Base-by-base conservation (phyloP, 2,113 vertebrate genomes). In the Mormyrus iriodes region DNA sequence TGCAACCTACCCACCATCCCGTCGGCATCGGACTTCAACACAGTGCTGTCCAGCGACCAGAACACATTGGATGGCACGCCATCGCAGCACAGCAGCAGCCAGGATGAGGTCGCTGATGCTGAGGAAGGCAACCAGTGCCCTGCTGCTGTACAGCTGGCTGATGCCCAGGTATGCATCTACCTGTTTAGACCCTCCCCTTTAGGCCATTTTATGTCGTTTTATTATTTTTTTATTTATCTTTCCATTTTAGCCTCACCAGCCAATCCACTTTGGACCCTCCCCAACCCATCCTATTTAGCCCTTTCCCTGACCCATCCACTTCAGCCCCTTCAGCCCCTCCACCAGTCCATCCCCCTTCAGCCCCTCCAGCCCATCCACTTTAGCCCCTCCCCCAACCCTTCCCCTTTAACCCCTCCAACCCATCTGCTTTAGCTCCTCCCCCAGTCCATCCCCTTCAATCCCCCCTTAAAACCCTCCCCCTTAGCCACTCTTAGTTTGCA, bases 21-120 rank as follows among this genome's bases (percentile, higher is more conserved):
- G 0, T 99, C 98, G 7, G 98, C 98, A 1, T 99, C 98, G 19
- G 98, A 99, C 94, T 99, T 99, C 94, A 99, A 99, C 94, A 98
- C 98, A 0, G 97, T 99, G 85, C 92, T 99, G 65, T 99, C 98
- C 31, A 99, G 98, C 48, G 98, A 99, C 93, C 98, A 99, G 94
- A 99, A 99, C 93, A 99, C 98, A 0, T 93, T 99, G 94, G 98
- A 99, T 39, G 98, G 97, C 76, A 98, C 98, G 0, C 98, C 97
- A 86, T 99, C 98, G 0, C 98, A 99, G 93, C 98, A 97, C 91
- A 99, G 98, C 95, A 98, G 96, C 46, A 99, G 98, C 91, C 98
- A 99, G 94, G 98, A 99, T 27, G 98, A 99, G 88, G 96, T 98
- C 52, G 97, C 95, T 0, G 97, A 98, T 53, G 95, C 97, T 0